Conservation (phyloP, 2,113 vertebrate genomes). For the Colius striatus region DNA sequence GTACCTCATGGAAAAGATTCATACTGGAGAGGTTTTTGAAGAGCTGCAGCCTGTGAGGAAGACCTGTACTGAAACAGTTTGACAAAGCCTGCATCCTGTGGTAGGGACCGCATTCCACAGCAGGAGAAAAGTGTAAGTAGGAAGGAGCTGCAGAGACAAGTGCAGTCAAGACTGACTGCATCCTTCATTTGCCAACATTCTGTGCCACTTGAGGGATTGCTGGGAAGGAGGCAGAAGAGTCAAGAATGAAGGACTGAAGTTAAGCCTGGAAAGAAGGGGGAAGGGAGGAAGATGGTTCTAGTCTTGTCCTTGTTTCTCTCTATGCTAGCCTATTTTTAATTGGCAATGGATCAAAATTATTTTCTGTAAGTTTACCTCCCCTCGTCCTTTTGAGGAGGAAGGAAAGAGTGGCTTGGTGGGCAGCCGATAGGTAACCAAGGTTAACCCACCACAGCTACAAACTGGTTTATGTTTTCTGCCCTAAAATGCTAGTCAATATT, state of each 20-base stretch:
- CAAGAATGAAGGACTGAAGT: background rate
- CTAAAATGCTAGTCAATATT: background rate
- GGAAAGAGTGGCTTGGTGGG: background rate
- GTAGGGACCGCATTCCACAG: background rate
- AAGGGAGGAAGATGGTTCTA: background rate
- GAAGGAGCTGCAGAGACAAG: background rate
- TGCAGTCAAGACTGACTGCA: no score
- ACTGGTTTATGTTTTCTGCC: background rate
- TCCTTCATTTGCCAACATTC: background rate
- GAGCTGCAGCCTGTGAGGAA: background rate
- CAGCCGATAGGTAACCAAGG: background rate
- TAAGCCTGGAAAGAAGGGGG: background rate
- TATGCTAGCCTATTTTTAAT: background rate
- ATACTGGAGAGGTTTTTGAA: background rate
- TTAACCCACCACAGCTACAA: background rate
- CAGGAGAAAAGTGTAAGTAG: background rate
- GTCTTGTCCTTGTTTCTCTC: background rate
- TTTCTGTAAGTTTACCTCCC: background rate
- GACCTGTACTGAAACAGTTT: no score
- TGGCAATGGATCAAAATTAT: background rate
- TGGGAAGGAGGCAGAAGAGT: background rate
- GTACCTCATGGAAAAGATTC: background rate
- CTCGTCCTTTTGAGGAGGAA: background rate
- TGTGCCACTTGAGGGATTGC: fast-evolving
- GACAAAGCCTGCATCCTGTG: background rate